phyloP scores from a whole-genome alignment of 1,140 invertebrate species.

The Cardiocondyla obscurior region DNA sequence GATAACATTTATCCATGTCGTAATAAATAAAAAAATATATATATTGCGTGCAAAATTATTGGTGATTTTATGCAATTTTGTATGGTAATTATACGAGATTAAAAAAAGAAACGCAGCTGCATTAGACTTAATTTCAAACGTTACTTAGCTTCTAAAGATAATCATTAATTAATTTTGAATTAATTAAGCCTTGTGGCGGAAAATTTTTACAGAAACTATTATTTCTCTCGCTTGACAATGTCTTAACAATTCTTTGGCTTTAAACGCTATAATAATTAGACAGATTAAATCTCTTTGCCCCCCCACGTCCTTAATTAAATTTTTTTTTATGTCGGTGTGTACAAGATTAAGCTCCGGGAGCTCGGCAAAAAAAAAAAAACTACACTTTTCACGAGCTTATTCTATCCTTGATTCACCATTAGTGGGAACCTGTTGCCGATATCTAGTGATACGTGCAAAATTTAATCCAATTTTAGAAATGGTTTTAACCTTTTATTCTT shows the following conservation, averaged over 20 bases:
- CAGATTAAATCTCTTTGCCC: background rate
- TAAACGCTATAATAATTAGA: constrained; percentile 7
- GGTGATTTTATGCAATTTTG: background rate
- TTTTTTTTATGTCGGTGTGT: background rate
- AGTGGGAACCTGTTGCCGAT: constrained; percentile 33
- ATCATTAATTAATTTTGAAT: background rate
- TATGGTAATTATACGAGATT: background rate
- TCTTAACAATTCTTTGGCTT: background rate
- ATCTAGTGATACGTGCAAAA: constrained; percentile 7
- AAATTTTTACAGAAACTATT: background rate
- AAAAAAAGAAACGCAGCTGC: too few species aligned
- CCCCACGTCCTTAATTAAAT: constrained; percentile 24
- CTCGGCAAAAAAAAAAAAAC: constrained; percentile 35
- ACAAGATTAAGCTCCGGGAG: background rate
- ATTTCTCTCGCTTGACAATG: too few species aligned
- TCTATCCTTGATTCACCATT: background rate
- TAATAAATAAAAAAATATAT: constrained; percentile 19
- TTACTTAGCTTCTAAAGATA: background rate
- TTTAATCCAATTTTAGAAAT: constrained; percentile 42
- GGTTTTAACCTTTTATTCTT: background rate
- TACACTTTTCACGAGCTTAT: constrained; percentile 10
- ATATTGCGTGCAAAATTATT: background rate
- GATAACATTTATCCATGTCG: constrained; percentile 3
- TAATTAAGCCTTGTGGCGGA: background rate
- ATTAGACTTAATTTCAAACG: background rate